Evolutionary conservation across 2,797 vertebrate species (phyloP).

Genomic region (Danio aesculapii): DNA sequence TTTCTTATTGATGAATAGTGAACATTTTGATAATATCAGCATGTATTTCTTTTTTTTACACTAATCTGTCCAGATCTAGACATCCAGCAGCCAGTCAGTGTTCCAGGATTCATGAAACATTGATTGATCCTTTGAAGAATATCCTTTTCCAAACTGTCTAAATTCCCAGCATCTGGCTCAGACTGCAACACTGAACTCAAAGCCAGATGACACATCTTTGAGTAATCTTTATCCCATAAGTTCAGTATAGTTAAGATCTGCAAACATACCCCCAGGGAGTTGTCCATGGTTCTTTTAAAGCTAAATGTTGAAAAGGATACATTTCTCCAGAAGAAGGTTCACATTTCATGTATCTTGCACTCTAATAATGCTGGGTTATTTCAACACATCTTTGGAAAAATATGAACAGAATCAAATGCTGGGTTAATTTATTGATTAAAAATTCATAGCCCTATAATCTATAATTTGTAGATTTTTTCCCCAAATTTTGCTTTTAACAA

Average conservation of each 20-base stretch:
- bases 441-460: too few relatives aligned
- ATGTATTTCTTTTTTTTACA: not conserved
- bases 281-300: constrained; percentile 32
- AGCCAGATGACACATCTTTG: constrained; percentile 54
- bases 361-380: not conserved
- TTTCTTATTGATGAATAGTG: constrained; percentile 7
- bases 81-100: constrained; percentile 8
- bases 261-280: constrained; percentile 39
- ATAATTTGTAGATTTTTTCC: too few relatives aligned
- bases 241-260: constrained; percentile 47
- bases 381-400: too few relatives aligned
- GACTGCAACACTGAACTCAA: constrained; percentile 52
- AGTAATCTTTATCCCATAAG: constrained; percentile 42
- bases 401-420: too few relatives aligned
- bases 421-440: too few relatives aligned
- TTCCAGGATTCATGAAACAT: constrained; percentile 41
- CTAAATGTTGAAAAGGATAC: constrained; percentile 5
- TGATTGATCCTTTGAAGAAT: constrained; percentile 46
- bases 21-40: not conserved
- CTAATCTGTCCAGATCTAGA: constrained; percentile 21
- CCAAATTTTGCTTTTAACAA: too few relatives aligned
- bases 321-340: constrained; percentile 32
- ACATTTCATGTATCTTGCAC: constrained; percentile 36
- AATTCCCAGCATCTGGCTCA: constrained; percentile 49
- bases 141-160: constrained; percentile 38